Evolutionary conservation across 2,888 invertebrate species (phyloP), one percentile per base, ranked within the genome.

Genomic region (Isoperla grammatica): DNA sequence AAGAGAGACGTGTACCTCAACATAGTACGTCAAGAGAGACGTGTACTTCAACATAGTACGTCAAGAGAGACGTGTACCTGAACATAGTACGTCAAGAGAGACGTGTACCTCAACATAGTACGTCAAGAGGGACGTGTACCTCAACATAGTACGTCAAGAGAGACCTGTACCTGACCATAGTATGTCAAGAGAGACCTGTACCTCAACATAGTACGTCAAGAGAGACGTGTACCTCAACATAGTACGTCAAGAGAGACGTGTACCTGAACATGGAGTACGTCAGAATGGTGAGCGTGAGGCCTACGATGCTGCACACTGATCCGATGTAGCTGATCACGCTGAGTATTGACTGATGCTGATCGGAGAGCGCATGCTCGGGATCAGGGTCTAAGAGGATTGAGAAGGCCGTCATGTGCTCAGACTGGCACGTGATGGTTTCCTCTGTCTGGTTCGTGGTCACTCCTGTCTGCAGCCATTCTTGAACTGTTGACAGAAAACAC

Each of bases 201-300:
- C 29, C 29, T 29, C 5, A 29, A 29, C 29, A 29, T 29, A 29
- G 29, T 29, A 29, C 8, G n/a, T n/a, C n/a, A n/a, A n/a, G n/a
- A n/a, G 29, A 29, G 29, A n/a, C n/a, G n/a, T 8, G 29, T 29
- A 29, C 29, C 15, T 45, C 13, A 45, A 45, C 9, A 8, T 45
- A 45, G 15, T 13, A 17, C 9, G 17, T 19, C 9, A 45, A 8
- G 12, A 45, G 42, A 11, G 4, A 9, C 15, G 15, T 29, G 8
- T 49, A 49, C 79, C 74, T 74, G 70, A 79, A 79, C 37, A 78
- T 65, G 2, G 74, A 67, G 65, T 76, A 79, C 2, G 78, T 77
- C 23, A 78, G 64, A 50, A 78, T 71, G 5, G 78, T 78, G 2
- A 76, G 65, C 2, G 70, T 64, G 1, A 79, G 70, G 9, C 78